Evolutionary conservation across 2,888 invertebrate species (phyloP), one percentile per base, ranked within the genome.

Genomic region (Limnephilus marmoratus): DNA sequence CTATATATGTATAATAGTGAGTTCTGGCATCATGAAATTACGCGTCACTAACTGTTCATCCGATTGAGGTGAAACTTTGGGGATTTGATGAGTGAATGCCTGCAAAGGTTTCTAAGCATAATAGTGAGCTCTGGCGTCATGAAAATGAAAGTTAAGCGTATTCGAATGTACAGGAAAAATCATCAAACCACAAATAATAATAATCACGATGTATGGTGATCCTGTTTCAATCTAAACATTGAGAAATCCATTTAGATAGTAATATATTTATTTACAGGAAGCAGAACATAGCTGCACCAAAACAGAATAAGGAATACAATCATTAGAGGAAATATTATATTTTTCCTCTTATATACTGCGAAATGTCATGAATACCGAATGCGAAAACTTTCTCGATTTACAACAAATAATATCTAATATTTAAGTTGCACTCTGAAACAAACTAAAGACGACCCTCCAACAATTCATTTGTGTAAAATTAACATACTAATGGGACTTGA

Each of bases 381-480:
- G 53, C 88, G 31, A 7, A 68, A 88, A 88, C 31, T 88, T 88
- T 88, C 15, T 68, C 68, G 37, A 88, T 24, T 88, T 88, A 49
- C 53, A 88, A 68, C 29, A 53, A 68, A 88, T 68, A 88, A 88
- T 68, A n/a, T n/a, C n/a, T n/a, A 88, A 88, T 68, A 88, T 88
- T 88, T 53, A 88, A 88, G 88, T 88, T 88, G 53, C 88, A 88
- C 88, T 68, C 80, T 37, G 53, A 53, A 88, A 88, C 68, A 88
- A 88, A 88, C 88, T 68, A 88, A 68, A 68, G 68, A 18, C 68
- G 34, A 88, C 34, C 68, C 37, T 37, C 88, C 53, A 31, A 53
- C 34, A 31, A 88, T 18, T 88, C 53, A 88, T 88, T 88, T 88
- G 88, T 88, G 53, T 68, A 31, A 68, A 88, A 88, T 88, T 88